Evolutionary conservation across 1,140 invertebrate species (phyloP).

Genomic region (Drosophila punjabiensis): DNA sequence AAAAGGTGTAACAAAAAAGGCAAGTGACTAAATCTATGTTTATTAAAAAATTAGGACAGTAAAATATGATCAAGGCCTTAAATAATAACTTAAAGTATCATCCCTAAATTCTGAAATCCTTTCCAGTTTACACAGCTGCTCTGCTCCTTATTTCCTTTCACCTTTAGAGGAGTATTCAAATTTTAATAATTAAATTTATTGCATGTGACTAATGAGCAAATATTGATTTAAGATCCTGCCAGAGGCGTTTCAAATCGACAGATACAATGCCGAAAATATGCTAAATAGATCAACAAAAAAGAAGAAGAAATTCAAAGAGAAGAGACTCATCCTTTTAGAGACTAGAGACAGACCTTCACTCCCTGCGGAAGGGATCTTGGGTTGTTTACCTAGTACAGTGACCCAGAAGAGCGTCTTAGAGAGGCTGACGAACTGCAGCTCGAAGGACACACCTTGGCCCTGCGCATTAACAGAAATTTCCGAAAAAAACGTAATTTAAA

Average conservation of each 20-base stretch:
- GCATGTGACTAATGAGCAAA: conserved; percentile 77
- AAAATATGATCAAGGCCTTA: neutral
- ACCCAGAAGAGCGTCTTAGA: conserved; percentile 23
- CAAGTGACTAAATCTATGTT: neutral
- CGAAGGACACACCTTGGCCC: conserved; percentile 25
- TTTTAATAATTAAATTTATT: conserved; percentile 76
- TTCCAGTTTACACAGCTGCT: conserved; percentile 1
- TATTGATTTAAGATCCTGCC: conserved; percentile 64
- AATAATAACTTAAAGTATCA: neutral
- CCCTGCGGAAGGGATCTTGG: neutral
- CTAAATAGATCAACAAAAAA: conserved; percentile 69
- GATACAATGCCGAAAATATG: conserved; percentile 58
- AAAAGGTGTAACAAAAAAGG: neutral
- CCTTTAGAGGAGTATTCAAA: conserved; percentile 30
- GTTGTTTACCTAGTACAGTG: conserved; percentile 23
- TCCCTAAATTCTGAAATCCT: neutral
- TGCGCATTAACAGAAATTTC: conserved; percentile 16
- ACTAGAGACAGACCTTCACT: neutral
- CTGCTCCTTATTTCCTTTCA: neutral
- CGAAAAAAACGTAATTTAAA: conserved; percentile 25
- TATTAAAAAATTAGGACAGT: neutral
- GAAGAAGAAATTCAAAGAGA: neutral
- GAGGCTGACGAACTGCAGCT: neutral
- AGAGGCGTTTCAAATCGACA: conserved; percentile 11
- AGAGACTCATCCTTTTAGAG: neutral